Evolutionary conservation across 2,797 vertebrate genomes (phyloP).

Genomic region (Dromococcyx pavoninus): DNA sequence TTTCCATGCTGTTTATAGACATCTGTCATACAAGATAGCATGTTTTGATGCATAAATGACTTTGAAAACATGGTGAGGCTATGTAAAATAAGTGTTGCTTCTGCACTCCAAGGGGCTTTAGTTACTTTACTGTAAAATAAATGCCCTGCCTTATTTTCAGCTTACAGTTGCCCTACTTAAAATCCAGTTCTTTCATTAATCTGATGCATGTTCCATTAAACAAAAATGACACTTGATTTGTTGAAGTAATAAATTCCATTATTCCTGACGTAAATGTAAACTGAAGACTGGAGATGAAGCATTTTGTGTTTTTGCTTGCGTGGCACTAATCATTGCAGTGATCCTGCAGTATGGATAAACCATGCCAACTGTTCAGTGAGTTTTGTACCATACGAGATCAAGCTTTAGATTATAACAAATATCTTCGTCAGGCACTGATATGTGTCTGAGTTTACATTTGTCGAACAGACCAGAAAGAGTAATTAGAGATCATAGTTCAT

Average conservation of each 20-base stretch:
- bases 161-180: background rate
- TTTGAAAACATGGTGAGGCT: background rate
- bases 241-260: background rate
- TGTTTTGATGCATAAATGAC: background rate
- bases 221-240: background rate
- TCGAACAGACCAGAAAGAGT: background rate
- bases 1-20: background rate
- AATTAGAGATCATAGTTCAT: background rate
- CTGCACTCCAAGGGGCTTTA: background rate
- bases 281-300: background rate
- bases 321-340: background rate
- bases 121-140: background rate
- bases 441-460: background rate
- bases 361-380: background rate
- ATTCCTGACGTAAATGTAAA: background rate
- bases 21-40: background rate
- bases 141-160: background rate
- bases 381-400: background rate
- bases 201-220: background rate
- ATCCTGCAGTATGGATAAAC: background rate
- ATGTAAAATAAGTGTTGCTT: background rate
- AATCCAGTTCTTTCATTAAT: background rate
- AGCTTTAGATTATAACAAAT: background rate
- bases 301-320: background rate
- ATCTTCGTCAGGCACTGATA: background rate